phyloP scores from a whole-genome alignment of 2,888 invertebrate species.

The Hesperia comma region DNA sequence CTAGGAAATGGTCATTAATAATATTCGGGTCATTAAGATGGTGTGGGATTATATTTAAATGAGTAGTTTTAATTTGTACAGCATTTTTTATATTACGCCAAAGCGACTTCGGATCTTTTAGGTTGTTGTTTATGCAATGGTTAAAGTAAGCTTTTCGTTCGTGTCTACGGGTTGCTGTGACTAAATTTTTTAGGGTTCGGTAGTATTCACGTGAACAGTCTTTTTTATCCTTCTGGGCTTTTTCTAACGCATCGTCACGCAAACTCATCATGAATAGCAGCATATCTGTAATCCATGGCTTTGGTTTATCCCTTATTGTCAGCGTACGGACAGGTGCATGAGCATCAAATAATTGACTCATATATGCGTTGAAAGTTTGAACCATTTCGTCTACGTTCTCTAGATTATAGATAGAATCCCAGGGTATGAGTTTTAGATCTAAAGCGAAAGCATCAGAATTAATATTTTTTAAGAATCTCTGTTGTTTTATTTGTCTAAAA shows the following conservation, averaged over 20 bases:
- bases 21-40: neutral
- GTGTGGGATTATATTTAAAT: neutral
- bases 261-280: constrained; percentile 41
- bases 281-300: constrained; percentile 41
- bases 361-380: constrained; percentile 29
- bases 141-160: constrained; percentile 36
- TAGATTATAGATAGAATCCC: no score
- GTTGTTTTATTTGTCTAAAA: no score
- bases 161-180: constrained; percentile 20
- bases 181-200: constrained; percentile 37
- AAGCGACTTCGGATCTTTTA: no score
- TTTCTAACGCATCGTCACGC: constrained; percentile 35
- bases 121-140: constrained; percentile 9
- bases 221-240: constrained; percentile 21
- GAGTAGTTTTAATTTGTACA: constrained; percentile 20
- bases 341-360: constrained; percentile 36
- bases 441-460: no score
- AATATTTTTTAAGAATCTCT: no score
- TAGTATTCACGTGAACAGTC: constrained; percentile 32
- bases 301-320: constrained; percentile 25
- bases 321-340: constrained; percentile 38
- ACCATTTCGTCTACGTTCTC: constrained; percentile 30
- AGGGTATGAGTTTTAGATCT: no score
- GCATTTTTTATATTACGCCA: no score
- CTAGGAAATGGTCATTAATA: neutral